Conservation (phyloP, 2,113 vertebrate species). For the Azemiops feae region DNA sequence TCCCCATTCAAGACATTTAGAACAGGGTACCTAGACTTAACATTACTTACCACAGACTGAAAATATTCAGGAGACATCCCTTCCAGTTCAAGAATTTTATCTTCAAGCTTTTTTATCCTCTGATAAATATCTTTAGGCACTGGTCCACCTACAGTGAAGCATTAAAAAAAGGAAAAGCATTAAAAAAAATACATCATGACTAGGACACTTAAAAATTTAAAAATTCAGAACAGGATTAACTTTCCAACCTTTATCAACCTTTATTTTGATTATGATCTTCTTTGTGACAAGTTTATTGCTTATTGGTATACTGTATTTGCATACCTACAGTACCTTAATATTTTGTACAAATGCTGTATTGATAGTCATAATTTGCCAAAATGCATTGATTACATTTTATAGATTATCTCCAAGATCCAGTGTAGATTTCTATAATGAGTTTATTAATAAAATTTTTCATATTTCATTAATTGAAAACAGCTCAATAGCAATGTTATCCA, state of each 20-base stretch:
- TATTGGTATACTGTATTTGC: background rate
- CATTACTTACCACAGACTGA: slow-evolving; percentile 85
- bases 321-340: background rate
- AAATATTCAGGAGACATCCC: slow-evolving; percentile 98
- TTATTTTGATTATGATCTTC: background rate
- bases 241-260: background rate
- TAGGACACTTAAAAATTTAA: background rate
- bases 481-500: background rate
- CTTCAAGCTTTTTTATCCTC: slow-evolving; percentile 94
- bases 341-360: background rate
- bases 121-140: slow-evolving; percentile 93
- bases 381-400: background rate
- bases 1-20: background rate
- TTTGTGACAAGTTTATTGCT: background rate
- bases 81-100: slow-evolving; percentile 96
- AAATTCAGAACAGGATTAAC: background rate
- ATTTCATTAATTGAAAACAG: background rate
- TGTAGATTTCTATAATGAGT: background rate
- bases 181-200: slow-evolving; percentile 15
- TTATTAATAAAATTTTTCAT: background rate
- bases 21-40: slow-evolving; percentile 12
- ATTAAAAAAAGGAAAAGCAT: slow-evolving; percentile 20
- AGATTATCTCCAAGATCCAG: background rate
- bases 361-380: background rate
- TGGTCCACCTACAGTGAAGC: slow-evolving; percentile 78